A percentile compares a stretch with the other conserved stretches of the same genome.
phyloP scores from a whole-genome alignment of 2,888 invertebrate genomes.

The Andricus quercusramuli region DNA sequence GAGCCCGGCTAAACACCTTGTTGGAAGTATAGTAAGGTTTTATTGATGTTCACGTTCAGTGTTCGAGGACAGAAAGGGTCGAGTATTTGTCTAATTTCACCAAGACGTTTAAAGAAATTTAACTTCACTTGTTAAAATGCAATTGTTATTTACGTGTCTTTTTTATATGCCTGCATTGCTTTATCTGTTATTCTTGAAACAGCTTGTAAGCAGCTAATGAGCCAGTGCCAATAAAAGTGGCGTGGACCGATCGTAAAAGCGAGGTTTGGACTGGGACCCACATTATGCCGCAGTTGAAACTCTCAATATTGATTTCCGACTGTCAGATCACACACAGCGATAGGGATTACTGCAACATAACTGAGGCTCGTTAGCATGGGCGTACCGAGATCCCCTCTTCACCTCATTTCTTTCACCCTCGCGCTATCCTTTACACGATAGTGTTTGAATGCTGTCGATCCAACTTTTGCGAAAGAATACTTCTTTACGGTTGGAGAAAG shows the following conservation, averaged over 20 bases:
- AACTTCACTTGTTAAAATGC: neutral
- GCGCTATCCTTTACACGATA: conserved; percentile 33
- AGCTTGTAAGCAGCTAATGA: conserved; percentile 46
- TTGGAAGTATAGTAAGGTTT: too few relatives aligned
- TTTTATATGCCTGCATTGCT: neutral
- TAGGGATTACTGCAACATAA: conserved; percentile 45
- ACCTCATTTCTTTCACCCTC: conserved; percentile 26
- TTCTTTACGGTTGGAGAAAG: conserved; percentile 29
- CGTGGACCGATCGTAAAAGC: conserved; percentile 52
- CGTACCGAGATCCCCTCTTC: conserved; percentile 28
- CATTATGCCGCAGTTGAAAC: conserved; percentile 47
- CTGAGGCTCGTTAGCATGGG: conserved; percentile 44
- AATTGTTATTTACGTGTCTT: neutral
- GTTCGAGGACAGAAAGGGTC: neutral
- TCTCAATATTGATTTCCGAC: conserved; percentile 50
- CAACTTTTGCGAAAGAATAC: conserved; percentile 31
- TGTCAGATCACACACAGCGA: conserved; percentile 47
- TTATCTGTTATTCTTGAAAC: conserved; percentile 4
- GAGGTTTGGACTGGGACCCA: conserved; percentile 26
- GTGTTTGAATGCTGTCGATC: conserved; percentile 32
- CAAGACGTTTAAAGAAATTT: neutral
- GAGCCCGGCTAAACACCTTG: too few relatives aligned
- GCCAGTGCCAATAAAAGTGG: conserved; percentile 51
- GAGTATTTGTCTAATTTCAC: neutral
- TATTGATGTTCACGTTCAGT: neutral